These are phyloP conservation scores for Paracentrotus lividus DNA, from an alignment of 53 echinoderm and acorn worm genomes.

Conservation along the genomic window DNA sequence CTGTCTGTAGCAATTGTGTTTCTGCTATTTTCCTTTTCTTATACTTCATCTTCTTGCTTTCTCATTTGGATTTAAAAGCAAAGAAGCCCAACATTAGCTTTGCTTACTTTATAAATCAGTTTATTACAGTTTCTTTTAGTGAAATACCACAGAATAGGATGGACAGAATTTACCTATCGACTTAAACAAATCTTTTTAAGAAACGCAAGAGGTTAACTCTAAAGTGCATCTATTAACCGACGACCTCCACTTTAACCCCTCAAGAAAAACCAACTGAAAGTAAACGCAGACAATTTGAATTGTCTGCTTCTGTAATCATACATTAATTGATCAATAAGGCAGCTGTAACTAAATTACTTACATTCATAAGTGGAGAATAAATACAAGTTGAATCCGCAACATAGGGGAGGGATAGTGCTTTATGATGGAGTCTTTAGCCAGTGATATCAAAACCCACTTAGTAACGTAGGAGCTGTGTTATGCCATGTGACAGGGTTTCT, in stretches of 20 bases:
- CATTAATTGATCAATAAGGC: slow-evolving; percentile 62
- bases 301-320: slow-evolving; percentile 36
- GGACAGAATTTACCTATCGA: background rate
- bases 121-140: background rate
- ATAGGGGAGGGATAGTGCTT: background rate
- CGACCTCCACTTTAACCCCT: slow-evolving; percentile 1
- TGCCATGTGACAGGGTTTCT: slow-evolving; percentile 40
- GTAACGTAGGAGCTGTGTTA: slow-evolving; percentile 42
- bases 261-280: background rate
- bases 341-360: slow-evolving; percentile 45
- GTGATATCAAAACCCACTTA: slow-evolving; percentile 57
- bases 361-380: slow-evolving; percentile 10
- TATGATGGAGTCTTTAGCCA: slow-evolving; percentile 35
- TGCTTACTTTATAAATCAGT: slow-evolving; percentile 32
- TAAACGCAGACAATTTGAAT: slow-evolving; percentile 11
- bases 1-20: background rate
- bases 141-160: background rate
- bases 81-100: slow-evolving; percentile 17
- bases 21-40: background rate
- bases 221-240: slow-evolving; percentile 45
- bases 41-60: background rate
- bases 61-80: background rate
- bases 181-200: background rate
- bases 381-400: background rate
- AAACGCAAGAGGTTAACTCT: background rate